Evolutionary conservation across 2,113 vertebrate species (phyloP), one percentile per base, ranked within the genome.

Genomic region (Propithecus coquereli): DNA sequence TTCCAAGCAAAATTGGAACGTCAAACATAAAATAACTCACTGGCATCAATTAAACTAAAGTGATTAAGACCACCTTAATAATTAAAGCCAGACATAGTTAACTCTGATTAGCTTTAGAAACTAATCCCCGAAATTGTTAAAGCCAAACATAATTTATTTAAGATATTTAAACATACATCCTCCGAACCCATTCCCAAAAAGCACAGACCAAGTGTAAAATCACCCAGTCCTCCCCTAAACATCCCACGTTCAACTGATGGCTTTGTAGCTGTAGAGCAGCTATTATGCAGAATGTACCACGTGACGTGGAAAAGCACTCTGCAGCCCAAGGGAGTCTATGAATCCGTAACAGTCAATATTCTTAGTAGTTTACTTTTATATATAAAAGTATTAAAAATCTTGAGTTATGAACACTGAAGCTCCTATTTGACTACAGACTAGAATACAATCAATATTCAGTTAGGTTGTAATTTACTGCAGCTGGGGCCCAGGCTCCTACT

Each of bases 401-500:
- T 87, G 68, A 96, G 66, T 92, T 94, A 79, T 82, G 73, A 95
- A 94, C 52, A 71, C 47, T 68, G 88, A 77, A 40, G 74, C 70
- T 45, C 87, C 83, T 57, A 79, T 80, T 65, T 96, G 73, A 96
- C 91, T 89, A 92, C 74, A 68, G 45, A 83, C 88, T 87, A 96
- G 23, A 87, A 96, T 80, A 73, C 17, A 96, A 88, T 95, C 96
- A 94, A 91, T 94, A 95, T 37, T 92, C 77, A 70, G 82, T 87
- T 87, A 71, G 7, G 66, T 43, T 96, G 68, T 86, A 96, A 97
- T 95, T 97, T 89, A 96, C 73, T 91, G 74, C 91, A 94, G 73
- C 89, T 90, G 74, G 57, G 82, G 79, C 91, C 73, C 34, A 74
- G 34, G 45, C 40, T 74, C 47, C 43, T 73, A n/a, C 2, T 71